Conservation (phyloP, 53 echinoderm and acorn worm genomes). For the Patiria pectinifera region DNA sequence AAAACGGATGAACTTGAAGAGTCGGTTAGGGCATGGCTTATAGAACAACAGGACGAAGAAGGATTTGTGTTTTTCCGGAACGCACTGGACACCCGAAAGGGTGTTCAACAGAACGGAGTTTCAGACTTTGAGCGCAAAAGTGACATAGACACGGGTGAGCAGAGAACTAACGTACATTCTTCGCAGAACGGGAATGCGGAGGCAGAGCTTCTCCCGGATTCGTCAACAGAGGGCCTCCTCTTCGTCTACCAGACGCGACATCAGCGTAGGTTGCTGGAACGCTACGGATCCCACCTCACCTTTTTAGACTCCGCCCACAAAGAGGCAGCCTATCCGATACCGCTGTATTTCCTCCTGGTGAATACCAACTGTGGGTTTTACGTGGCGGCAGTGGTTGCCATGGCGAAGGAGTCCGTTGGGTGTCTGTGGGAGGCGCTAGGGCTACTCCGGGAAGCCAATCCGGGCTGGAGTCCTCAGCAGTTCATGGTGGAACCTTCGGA, state of each 20-base stretch:
- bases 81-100: background rate
- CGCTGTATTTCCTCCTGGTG: slow-evolving; percentile 43
- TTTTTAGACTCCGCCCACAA: slow-evolving; percentile 34
- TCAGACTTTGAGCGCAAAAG: background rate
- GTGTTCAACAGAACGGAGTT: background rate
- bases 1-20: background rate
- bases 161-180: background rate
- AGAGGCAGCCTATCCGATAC: slow-evolving; percentile 15
- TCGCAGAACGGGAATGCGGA: background rate
- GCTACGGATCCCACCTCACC: slow-evolving; percentile 28
- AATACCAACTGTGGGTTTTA: slow-evolving; percentile 42
- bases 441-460: slow-evolving; percentile 23
- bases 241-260: slow-evolving; percentile 38
- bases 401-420: slow-evolving; percentile 11
- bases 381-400: background rate
- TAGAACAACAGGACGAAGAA: background rate
- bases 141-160: background rate
- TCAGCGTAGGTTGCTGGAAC: slow-evolving; percentile 15
- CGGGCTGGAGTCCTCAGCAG: slow-evolving; percentile 39
- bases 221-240: slow-evolving; percentile 27
- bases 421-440: slow-evolving; percentile 29
- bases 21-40: background rate
- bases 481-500: slow-evolving; percentile 14
- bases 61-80: slow-evolving; percentile 29
- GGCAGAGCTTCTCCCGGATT: background rate